Evolutionary conservation across 64 coral and sea anemone genomes (phyloP).

Genomic region (Porites lutea): DNA sequence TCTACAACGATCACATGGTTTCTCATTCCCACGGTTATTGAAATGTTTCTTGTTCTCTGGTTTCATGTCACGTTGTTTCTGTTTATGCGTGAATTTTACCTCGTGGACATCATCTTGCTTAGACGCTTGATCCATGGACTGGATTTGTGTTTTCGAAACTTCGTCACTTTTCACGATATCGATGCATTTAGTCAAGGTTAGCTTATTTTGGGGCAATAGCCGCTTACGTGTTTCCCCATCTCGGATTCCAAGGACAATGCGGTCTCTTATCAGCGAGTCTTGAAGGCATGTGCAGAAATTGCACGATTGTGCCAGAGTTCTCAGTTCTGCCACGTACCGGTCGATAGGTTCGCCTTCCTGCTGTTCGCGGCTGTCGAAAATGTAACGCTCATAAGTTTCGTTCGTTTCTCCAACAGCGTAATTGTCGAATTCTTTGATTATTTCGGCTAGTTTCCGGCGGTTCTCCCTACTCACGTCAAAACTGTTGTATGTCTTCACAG

Average conservation of each 20-base stretch:
- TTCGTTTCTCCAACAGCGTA: slow-evolving; percentile 67
- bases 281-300: slow-evolving; percentile 44
- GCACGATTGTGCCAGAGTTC: slow-evolving; percentile 57
- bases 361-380: slow-evolving; percentile 58
- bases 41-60: too few relatives aligned
- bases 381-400: slow-evolving; percentile 62
- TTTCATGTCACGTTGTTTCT: too few relatives aligned
- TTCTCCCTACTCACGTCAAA: slow-evolving; percentile 42
- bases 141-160: slow-evolving; percentile 16
- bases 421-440: slow-evolving; percentile 47
- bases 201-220: slow-evolving; percentile 52
- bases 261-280: slow-evolving; percentile 35
- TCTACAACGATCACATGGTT: slow-evolving; percentile 1
- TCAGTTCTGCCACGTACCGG: slow-evolving; percentile 51
- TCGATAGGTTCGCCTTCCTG: slow-evolving; percentile 57
- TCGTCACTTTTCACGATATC: slow-evolving; percentile 52
- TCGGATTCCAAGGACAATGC: slow-evolving; percentile 62
- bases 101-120: too few relatives aligned
- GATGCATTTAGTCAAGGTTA: slow-evolving; percentile 58
- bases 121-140: too few relatives aligned
- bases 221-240: slow-evolving; percentile 53
- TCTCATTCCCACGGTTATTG: background rate
- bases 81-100: too few relatives aligned
- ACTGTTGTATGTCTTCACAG: slow-evolving; percentile 63
- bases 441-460: background rate